These are phyloP conservation scores for Limosa lapponica DNA, from an alignment of 2,797 vertebrate species.

Conservation along the genomic window DNA sequence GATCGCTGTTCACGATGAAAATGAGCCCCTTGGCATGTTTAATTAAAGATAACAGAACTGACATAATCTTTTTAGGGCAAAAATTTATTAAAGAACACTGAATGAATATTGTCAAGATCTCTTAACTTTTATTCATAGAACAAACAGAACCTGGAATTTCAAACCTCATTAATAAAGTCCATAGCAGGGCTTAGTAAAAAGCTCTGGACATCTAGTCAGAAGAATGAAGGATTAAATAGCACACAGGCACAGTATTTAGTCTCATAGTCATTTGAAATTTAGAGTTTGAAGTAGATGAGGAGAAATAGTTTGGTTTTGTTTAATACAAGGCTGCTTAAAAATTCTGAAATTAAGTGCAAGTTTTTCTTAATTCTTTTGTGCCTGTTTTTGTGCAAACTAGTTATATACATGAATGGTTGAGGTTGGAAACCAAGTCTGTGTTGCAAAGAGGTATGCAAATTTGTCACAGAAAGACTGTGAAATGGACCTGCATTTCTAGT, in stretches of 20 bases:
- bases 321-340: not conserved
- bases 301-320: not conserved
- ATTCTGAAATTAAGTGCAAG: not conserved
- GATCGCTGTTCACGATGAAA: not conserved
- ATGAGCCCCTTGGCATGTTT: not conserved
- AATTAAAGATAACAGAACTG: not conserved
- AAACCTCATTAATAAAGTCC: not conserved
- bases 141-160: not conserved
- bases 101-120: not conserved
- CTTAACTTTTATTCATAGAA: not conserved
- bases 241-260: not conserved
- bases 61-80: not conserved
- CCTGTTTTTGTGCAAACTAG: not conserved
- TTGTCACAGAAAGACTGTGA: not conserved
- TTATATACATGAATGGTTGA: not conserved
- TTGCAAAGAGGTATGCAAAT: not conserved
- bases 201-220: not conserved
- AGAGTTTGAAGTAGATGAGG: not conserved
- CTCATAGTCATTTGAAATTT: not conserved
- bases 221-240: not conserved
- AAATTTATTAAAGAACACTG: not conserved
- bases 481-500: not conserved
- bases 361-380: not conserved
- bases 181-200: not conserved
- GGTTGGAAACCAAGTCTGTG: not conserved